phyloP scores from a whole-genome alignment of 2,888 invertebrate species.

The Cactoblastis cactorum region DNA sequence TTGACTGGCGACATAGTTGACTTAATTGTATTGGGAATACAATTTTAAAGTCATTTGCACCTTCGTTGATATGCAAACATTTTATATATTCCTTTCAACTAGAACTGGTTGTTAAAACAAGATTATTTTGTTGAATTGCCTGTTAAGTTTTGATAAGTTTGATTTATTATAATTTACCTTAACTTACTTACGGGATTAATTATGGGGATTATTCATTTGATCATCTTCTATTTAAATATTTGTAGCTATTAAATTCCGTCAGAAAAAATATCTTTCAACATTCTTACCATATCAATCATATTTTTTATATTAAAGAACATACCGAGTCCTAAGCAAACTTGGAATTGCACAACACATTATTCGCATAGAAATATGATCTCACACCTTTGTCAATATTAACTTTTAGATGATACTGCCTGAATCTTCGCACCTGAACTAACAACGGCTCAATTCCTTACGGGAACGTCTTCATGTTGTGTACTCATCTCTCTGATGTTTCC shows the following conservation, averaged over 20 bases:
- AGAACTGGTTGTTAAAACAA: background rate
- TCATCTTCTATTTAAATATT: too few species aligned
- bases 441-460: constrained; percentile 33
- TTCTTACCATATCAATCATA: background rate
- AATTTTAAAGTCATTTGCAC: constrained; percentile 4
- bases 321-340: constrained; percentile 59
- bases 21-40: constrained; percentile 9
- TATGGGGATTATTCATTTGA: background rate
- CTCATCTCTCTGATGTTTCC: constrained; percentile 15
- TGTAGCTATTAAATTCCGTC: too few species aligned
- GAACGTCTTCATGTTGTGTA: constrained; percentile 17
- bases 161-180: background rate
- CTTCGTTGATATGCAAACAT: constrained; percentile 7
- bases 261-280: background rate
- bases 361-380: constrained; percentile 66
- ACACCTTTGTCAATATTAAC: constrained; percentile 58
- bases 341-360: constrained; percentile 59
- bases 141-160: background rate
- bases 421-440: constrained; percentile 68
- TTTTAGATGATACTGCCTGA: constrained; percentile 50
- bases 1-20: constrained; percentile 5
- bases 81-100: background rate
- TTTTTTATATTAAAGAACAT: constrained; percentile 11
- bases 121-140: background rate
- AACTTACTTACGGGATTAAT: background rate